Conservation (phyloP, 2,797 vertebrate species). For the Megaceryle alcyon region DNA sequence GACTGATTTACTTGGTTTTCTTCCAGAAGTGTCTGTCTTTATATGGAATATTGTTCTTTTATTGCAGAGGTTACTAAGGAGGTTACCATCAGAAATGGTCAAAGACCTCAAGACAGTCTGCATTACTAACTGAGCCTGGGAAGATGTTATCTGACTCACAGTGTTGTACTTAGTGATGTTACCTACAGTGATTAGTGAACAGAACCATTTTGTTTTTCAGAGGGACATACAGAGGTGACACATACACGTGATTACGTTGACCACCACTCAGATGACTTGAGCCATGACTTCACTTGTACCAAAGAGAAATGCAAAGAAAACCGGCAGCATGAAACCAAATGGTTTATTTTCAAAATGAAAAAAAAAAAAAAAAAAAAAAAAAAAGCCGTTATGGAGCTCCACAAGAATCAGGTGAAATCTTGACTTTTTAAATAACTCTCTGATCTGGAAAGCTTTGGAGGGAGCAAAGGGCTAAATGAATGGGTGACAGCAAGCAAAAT, state of each 20-base stretch:
- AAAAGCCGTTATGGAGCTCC: not conserved
- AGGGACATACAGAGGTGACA: not conserved
- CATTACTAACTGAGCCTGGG: not conserved
- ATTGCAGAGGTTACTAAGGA: not conserved
- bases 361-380: not conserved
- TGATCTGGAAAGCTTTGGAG: not conserved
- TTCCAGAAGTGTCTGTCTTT: not conserved
- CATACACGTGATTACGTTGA: not conserved
- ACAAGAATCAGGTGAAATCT: not conserved
- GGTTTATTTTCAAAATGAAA: not conserved
- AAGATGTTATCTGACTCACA: not conserved
- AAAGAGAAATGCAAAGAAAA: not conserved
- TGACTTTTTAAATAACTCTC: not conserved
- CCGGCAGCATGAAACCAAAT: not conserved
- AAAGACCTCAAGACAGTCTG: not conserved
- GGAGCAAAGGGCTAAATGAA: constrained; percentile 6
- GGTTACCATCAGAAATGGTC: not conserved
- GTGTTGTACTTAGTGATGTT: not conserved
- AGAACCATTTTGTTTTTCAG: not conserved
- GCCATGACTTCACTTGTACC: fast-evolving
- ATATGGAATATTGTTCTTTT: not conserved
- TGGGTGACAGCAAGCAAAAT: not conserved
- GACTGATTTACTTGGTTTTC: not conserved
- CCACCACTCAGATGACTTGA: not conserved
- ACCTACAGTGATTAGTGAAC: not conserved